A percentile compares a stretch with the other conserved stretches of the same genome.
These are phyloP conservation scores for Morpho helenor DNA, from an alignment of 2,888 invertebrate species.

Conservation along the genomic window DNA sequence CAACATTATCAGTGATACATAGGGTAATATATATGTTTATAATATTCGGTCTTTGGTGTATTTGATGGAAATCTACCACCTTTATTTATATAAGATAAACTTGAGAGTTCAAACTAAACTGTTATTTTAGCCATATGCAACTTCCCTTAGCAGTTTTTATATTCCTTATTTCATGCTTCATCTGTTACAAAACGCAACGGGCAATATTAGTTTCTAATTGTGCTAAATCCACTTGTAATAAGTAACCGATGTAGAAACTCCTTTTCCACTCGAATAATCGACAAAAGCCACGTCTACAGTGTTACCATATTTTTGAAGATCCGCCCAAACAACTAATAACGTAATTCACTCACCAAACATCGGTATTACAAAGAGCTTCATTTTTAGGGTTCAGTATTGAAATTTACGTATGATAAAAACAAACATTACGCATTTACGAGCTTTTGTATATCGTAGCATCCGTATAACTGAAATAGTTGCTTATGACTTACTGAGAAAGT, in stretches of 20 bases:
- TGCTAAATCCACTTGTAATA: constrained; percentile 61
- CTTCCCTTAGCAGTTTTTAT: constrained; percentile 2
- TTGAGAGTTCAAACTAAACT: no score
- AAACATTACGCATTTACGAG: no score
- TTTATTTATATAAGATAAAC: no score
- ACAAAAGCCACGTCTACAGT: constrained; percentile 54
- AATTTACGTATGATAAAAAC: no score
- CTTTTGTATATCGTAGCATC: no score
- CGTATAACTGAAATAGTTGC: no score
- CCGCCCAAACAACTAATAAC: constrained; percentile 57
- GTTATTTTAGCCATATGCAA: background rate
- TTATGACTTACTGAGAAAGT: no score
- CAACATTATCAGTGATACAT: no score
- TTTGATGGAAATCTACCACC: no score
- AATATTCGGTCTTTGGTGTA: no score
- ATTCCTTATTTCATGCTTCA: constrained; percentile 39
- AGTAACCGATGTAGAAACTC: constrained; percentile 60
- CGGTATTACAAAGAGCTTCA: constrained; percentile 21
- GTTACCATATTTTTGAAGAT: constrained; percentile 51
- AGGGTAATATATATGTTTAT: no score
- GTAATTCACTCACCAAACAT: constrained; percentile 60
- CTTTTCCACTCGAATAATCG: constrained; percentile 50
- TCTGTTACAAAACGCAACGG: constrained; percentile 41
- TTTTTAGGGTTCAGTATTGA: constrained; percentile 2
- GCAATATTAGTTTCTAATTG: constrained; percentile 55